Evolutionary conservation across 2,113 vertebrate species (phyloP).

Genomic region (Pterocles burchelli): DNA sequence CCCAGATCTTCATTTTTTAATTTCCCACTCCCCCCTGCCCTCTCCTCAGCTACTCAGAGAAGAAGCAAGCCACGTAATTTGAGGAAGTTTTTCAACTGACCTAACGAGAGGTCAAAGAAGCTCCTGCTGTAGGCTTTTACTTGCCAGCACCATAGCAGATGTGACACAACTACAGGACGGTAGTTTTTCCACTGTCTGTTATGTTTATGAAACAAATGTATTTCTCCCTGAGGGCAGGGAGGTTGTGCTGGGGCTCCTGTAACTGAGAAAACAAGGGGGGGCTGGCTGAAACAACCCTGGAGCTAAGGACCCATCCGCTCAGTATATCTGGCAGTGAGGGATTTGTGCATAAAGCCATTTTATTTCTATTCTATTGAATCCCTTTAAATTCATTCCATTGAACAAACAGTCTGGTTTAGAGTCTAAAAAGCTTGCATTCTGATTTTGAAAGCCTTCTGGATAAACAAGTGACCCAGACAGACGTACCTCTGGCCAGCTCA

Average conservation of each 20-base stretch:
- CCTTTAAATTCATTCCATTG: neutral
- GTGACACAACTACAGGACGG: neutral
- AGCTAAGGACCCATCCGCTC: neutral
- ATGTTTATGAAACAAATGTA: neutral
- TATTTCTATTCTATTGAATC: neutral
- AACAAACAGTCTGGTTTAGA: neutral
- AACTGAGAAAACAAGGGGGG: fast-evolving
- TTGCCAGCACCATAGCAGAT: neutral
- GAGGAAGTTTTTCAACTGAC: neutral
- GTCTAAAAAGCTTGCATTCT: neutral
- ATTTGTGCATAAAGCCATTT: neutral
- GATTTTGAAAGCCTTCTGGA: neutral
- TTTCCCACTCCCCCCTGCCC: neutral
- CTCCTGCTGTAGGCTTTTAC: neutral
- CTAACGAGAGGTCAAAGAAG: neutral
- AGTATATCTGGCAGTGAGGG: neutral
- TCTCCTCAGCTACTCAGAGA: neutral
- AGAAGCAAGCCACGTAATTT: neutral
- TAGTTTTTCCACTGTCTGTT: neutral
- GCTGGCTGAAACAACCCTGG: neutral
- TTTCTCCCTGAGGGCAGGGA: neutral
- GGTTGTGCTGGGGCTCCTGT: neutral
- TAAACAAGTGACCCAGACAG: neutral
- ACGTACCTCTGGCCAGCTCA: neutral
- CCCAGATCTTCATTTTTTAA: neutral